Evolutionary conservation across 2,113 vertebrate genomes (phyloP), one percentile per base, ranked within the genome.

Genomic region (Zosterops borbonicus): DNA sequence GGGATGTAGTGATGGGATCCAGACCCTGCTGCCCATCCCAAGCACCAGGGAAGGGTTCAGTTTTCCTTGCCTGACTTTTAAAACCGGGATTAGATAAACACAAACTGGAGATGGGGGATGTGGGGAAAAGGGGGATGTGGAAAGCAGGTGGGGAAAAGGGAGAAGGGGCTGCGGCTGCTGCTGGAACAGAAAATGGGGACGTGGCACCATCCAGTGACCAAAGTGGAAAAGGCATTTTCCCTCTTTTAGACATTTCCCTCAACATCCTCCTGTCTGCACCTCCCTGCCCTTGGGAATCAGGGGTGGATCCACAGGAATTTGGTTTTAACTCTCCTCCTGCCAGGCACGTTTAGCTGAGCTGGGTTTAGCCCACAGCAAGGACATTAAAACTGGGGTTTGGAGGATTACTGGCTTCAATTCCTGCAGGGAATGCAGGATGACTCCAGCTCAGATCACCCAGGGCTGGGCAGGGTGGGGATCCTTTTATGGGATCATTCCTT

Each of bases 141-240:
- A 28, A 28, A 55, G 49, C 4, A 8, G 58, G 21, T 39, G 78
- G 71, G 60, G 42, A 22, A 73, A 86, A 16, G 83, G 70, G 69
- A 81, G 74, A 53, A 39, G 89, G 56, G 6, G 65, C 9, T 52
- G 8, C 12, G 4, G 17, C 4, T 6, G 47, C 39, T 58, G 50
- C 31, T 17, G n/a, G 55, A 75, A 53, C 42, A 39, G 39, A 95
- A 81, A 62, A 49, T 23, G 76, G 31, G 92, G 68, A 69, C 12
- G 31, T 95, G 86, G 80, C 90, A 89, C 96, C 97, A 83, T 87
- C 96, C 87, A 92, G 91, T 90, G 96, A 58, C 88, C 68, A n/a
- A 78, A 95, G 10, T 41, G 69, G 33, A 87, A 64, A 95, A 64
- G 56, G 49, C 89, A 59, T 12, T 56, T 52, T 37, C 9, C 12